These are phyloP conservation scores for Arrhamphus sclerolepis DNA, from an alignment of 2,797 vertebrate genomes.

Conservation along the genomic window DNA sequence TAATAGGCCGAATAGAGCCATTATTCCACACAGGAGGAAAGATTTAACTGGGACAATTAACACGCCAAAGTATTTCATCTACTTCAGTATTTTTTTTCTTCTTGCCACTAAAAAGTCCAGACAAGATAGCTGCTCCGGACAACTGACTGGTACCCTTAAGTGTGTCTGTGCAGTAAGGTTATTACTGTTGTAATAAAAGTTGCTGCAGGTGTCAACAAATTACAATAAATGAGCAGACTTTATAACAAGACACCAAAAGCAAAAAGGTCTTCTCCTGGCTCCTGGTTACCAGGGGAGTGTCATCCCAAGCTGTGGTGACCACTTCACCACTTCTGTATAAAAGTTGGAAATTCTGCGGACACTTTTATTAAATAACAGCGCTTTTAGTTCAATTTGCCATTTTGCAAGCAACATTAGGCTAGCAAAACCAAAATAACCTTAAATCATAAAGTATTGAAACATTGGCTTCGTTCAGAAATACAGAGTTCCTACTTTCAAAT, in stretches of 20 bases:
- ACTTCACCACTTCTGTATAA: neutral
- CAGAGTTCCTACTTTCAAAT: no score
- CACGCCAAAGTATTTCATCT: slow-evolving; percentile 18
- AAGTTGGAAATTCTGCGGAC: no score
- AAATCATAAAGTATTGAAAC: no score
- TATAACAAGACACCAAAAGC: neutral
- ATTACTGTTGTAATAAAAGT: neutral
- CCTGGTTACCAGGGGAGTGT: neutral
- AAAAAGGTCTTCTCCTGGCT: no score
- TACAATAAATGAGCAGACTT: neutral
- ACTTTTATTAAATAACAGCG: neutral
- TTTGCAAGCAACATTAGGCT: no score
- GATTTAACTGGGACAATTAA: slow-evolving; percentile 31
- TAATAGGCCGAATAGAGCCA: slow-evolving; percentile 18
- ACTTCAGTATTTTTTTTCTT: slow-evolving; percentile 20
- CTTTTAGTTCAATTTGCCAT: no score
- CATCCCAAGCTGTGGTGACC: neutral
- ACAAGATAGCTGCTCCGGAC: slow-evolving; percentile 19
- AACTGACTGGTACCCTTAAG: slow-evolving; percentile 1
- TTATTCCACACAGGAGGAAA: slow-evolving; percentile 28
- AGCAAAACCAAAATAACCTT: no score
- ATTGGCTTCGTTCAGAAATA: no score
- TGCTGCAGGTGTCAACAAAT: neutral
- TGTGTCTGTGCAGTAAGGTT: slow-evolving; percentile 4
- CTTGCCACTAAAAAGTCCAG: slow-evolving; percentile 7